Percentiles rank a stretch among this genome's conserved stretches.
Conservation (phyloP, 2,797 vertebrate species). For the Ciconia nigra region DNA sequence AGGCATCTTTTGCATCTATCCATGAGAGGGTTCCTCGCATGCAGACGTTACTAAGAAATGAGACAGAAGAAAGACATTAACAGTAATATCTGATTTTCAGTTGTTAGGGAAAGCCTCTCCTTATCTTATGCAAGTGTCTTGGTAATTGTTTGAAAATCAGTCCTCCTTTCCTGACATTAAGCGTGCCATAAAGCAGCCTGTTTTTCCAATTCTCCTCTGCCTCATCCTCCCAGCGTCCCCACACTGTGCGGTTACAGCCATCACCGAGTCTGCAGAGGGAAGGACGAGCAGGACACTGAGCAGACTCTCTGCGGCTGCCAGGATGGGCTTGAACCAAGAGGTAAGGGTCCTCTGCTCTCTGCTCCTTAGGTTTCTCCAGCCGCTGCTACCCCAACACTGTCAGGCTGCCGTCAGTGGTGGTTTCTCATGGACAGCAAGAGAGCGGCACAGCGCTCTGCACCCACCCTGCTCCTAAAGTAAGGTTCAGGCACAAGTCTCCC, state of each 20-base stretch:
- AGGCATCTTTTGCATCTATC: background rate
- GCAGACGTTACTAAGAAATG: background rate
- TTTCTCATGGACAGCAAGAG: background rate
- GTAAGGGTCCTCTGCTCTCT: background rate
- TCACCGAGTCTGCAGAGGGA: background rate
- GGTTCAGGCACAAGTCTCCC: background rate
- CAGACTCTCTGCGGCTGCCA: background rate
- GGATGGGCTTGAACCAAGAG: background rate
- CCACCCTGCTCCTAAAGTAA: background rate
- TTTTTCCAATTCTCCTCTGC: background rate
- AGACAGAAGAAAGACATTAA: background rate
- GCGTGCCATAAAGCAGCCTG: background rate
- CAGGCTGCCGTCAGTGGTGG: background rate
- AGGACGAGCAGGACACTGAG: accelerated
- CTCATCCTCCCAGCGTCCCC: background rate
- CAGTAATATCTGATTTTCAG: background rate
- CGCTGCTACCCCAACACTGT: background rate
- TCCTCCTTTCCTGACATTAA: background rate
- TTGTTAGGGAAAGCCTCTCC: background rate
- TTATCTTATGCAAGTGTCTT: background rate
- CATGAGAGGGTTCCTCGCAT: accelerated
- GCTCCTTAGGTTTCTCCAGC: background rate
- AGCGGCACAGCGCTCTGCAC: background rate
- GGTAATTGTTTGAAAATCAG: background rate
- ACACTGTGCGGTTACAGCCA: background rate